Percentiles rank a stretch among this genome's conserved stretches.
Conservation (phyloP, 2,888 invertebrate species). For the Lacanobia wlatinum region DNA sequence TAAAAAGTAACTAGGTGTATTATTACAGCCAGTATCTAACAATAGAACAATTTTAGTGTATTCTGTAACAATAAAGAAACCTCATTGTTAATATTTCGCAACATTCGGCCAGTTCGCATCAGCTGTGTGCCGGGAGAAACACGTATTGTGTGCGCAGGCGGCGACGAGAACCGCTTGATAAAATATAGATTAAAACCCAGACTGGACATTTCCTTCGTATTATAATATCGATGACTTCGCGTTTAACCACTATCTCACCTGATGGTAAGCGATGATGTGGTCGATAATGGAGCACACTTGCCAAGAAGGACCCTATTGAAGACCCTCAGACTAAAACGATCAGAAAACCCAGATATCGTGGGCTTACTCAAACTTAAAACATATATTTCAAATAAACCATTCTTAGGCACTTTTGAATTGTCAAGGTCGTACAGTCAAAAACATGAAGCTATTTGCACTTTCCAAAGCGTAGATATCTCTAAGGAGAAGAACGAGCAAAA, state of each 20-base stretch:
- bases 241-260: neutral
- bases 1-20: slow-evolving; percentile 7
- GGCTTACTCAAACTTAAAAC: too few species aligned
- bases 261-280: neutral
- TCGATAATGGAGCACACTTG: neutral
- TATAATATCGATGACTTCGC: neutral
- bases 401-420: too few species aligned
- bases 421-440: too few species aligned
- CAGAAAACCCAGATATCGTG: too few species aligned
- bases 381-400: too few species aligned
- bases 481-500: too few species aligned
- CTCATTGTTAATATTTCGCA: slow-evolving; percentile 55
- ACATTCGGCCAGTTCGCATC: slow-evolving; percentile 46
- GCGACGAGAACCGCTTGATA: slow-evolving; percentile 38
- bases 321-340: too few species aligned
- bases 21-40: slow-evolving; percentile 25
- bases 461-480: too few species aligned
- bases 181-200: slow-evolving; percentile 54
- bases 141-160: slow-evolving; percentile 44
- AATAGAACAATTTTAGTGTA: slow-evolving; percentile 41
- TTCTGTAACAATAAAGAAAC: slow-evolving; percentile 33
- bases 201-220: slow-evolving; percentile 2
- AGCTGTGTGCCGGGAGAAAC: slow-evolving; percentile 39
- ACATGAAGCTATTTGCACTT: too few species aligned
- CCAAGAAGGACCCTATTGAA: neutral